Evolutionary conservation across 2,113 vertebrate species (phyloP).

Genomic region (Herpetotheres cachinnans): DNA sequence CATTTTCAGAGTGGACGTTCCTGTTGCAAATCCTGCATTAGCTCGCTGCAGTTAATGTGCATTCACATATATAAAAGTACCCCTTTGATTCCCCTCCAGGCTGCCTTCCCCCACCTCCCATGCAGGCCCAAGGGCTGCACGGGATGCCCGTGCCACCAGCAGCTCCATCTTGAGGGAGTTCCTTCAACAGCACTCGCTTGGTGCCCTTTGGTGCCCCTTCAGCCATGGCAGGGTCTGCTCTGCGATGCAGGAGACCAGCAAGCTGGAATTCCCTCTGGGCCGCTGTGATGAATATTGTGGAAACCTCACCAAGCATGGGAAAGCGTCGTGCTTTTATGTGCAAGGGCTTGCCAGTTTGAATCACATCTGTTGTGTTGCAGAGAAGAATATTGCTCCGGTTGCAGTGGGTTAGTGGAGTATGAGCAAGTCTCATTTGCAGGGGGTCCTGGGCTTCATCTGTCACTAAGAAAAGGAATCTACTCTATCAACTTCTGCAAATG

Average conservation of each 20-base stretch:
- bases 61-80: background rate
- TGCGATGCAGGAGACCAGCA: fast-evolving
- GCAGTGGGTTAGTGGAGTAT: background rate
- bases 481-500: slow-evolving; percentile 31
- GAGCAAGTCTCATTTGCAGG: background rate
- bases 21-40: background rate
- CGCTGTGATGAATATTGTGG: background rate
- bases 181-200: background rate
- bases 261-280: background rate
- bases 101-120: background rate
- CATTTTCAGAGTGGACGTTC: background rate
- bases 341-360: slow-evolving; percentile 35
- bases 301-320: background rate
- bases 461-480: background rate
- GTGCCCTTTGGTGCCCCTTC: background rate
- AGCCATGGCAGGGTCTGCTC: background rate
- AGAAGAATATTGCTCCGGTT: background rate
- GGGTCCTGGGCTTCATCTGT: slow-evolving; percentile 10
- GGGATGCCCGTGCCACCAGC: fast-evolving
- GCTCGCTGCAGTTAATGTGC: background rate
- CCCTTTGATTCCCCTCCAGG: background rate
- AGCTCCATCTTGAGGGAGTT: background rate
- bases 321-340: background rate
- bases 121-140: background rate
- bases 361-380: background rate